A percentile compares a stretch with the other conserved stretches of the same genome.
Conservation (phyloP, 2,113 vertebrate species). For the Nesogale talazaci region DNA sequence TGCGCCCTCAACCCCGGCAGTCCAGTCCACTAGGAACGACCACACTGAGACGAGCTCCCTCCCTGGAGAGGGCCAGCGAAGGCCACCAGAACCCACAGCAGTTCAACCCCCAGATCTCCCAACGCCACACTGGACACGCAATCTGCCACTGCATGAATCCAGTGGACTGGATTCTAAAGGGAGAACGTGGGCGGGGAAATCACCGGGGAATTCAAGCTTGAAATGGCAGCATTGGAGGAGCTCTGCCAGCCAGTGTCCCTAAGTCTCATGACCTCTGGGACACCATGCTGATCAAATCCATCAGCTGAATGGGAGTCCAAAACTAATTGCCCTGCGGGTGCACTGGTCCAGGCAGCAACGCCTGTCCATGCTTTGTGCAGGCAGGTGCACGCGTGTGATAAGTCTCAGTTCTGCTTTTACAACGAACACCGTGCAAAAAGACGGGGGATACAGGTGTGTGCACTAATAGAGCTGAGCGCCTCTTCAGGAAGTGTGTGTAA, state of each 20-base stretch:
- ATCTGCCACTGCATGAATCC: background rate
- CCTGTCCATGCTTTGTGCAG: too few relatives aligned
- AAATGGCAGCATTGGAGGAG: too few relatives aligned
- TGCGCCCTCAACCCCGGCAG: background rate
- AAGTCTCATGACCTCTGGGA: too few relatives aligned
- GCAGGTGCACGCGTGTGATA: too few relatives aligned
- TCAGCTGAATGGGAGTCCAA: too few relatives aligned
- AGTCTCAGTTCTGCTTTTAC: too few relatives aligned
- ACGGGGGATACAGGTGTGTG: background rate
- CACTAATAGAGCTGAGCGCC: constrained; percentile 38
- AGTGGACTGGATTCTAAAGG: constrained; percentile 22
- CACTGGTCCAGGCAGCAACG: too few relatives aligned
- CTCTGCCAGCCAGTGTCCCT: too few relatives aligned
- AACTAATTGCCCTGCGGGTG: too few relatives aligned
- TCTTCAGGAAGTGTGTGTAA: background rate
- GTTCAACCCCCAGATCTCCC: background rate
- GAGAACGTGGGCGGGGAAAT: constrained; percentile 25
- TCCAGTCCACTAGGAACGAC: background rate
- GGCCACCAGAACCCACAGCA: background rate
- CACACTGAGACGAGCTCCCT: background rate
- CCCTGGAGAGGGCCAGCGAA: background rate
- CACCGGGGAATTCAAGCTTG: background rate
- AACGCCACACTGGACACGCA: constrained; percentile 12
- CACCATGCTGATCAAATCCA: too few relatives aligned
- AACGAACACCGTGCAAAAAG: too few relatives aligned